Percentiles rank a stretch among this genome's conserved stretches.
These are phyloP conservation scores for Thereva unica DNA, from an alignment of 2,888 invertebrate species.

Conservation along the genomic window DNA sequence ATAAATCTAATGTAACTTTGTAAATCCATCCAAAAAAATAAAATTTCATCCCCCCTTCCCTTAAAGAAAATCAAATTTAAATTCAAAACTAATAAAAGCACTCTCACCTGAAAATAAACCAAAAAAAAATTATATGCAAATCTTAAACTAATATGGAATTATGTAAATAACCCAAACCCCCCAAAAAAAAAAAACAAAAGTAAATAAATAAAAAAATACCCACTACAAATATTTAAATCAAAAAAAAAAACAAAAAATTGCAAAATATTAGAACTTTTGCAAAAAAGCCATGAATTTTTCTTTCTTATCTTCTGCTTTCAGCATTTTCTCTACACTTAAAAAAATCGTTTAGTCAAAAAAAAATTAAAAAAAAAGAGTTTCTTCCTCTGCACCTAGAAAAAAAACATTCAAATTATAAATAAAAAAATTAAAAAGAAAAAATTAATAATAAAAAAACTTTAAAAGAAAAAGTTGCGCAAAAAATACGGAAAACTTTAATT, in stretches of 20 bases:
- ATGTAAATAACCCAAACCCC: no score
- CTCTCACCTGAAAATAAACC: no score
- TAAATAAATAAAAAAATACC: not conserved
- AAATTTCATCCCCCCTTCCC: no score
- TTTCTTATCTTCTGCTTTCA: conserved; percentile 36
- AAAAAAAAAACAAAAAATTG: conserved; percentile 7
- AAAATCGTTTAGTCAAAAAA: conserved; percentile 6
- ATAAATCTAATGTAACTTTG: no score
- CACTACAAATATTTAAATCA: conserved; percentile 2
- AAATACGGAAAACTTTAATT: no score
- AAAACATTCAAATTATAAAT: conserved; percentile 10
- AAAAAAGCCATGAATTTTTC: conserved; percentile 3
- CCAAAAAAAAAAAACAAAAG: no score
- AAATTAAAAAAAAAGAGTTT: conserved; percentile 1
- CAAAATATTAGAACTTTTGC: conserved; percentile 2
- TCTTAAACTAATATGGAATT: no score
- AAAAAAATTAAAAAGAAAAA: conserved; percentile 15
- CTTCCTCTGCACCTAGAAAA: conserved; percentile 22
- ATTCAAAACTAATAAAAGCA: no score
- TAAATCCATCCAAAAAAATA: no score
- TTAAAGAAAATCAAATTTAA: no score
- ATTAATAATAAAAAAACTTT: not conserved
- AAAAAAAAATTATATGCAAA: no score
- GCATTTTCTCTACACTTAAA: conserved; percentile 19
- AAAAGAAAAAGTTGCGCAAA: not conserved